Evolutionary conservation across 2,888 invertebrate genomes (phyloP).

Genomic region (Cenopis cana): DNA sequence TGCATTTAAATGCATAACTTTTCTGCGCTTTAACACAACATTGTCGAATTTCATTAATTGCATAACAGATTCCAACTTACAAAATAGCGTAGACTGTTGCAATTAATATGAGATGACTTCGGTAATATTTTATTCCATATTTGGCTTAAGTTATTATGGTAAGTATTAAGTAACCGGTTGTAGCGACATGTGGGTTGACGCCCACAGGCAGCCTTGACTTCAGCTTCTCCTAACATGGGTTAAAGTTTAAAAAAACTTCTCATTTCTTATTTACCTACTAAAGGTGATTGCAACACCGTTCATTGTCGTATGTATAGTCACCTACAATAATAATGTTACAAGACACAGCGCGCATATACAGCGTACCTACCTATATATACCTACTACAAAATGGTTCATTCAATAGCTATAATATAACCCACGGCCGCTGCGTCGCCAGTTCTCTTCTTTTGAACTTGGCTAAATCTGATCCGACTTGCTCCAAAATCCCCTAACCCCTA

Average conservation of each 20-base stretch:
- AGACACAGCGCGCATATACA: no score
- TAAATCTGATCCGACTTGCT: no score
- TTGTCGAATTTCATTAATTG: conserved; percentile 31
- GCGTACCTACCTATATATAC: no score
- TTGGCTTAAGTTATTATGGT: conserved; percentile 34
- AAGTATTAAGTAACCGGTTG: conserved; percentile 36
- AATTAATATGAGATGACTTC: conserved; percentile 27
- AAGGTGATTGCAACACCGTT: neutral
- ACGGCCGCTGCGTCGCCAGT: no score
- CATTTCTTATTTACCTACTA: conserved; percentile 3
- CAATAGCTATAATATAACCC: no score
- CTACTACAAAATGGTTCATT: no score
- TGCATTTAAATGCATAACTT: conserved; percentile 23
- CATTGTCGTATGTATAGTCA: neutral
- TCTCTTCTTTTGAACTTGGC: no score
- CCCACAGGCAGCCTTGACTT: conserved; percentile 40
- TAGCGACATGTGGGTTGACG: conserved; percentile 36
- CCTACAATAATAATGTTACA: neutral
- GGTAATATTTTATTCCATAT: conserved; percentile 40
- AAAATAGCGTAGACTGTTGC: conserved; percentile 20
- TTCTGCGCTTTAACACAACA: conserved; percentile 12
- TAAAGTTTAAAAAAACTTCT: conserved; percentile 29
- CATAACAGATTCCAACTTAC: conserved; percentile 33
- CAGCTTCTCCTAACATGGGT: conserved; percentile 25
- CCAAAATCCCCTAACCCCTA: no score